Base-by-base conservation (phyloP, 2,797 vertebrate species). In the Schizothorax lantsangensis region DNA sequence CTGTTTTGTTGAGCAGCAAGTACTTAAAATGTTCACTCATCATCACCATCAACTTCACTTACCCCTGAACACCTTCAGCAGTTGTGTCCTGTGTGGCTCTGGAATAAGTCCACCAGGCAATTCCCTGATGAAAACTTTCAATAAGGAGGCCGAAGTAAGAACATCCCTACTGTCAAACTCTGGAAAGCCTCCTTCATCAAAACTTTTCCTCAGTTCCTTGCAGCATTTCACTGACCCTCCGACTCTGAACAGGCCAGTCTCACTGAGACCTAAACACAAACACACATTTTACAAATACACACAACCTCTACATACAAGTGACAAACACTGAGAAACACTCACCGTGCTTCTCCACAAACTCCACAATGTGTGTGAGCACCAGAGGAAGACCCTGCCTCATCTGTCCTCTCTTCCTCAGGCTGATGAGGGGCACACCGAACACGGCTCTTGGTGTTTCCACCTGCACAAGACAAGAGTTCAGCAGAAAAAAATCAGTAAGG, bases 101-200 rank as follows among this genome's bases (percentile, higher is more conserved):
- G 96, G 96, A 77, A 97, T 91, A 69, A 97, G 30, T 59, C 96
- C 93, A 52, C 91, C 90, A 9, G 96, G 97, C 17, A 97, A 91
- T 87, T 97, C 96, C 83, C 96, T 93, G 38, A 97, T 88, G 91
- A 97, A 97, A 43, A 96, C 94, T 90, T 97, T 97, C 59, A 97
- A 93, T n/a, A 97, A 94, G 3, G 95, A 95, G 23, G 96, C 95
- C 72, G 95, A 94, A 12, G 94, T 95, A 79, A 94, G 90, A 77
- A 96, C 90, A 54, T 97, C 96, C 64, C 94, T 95, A 0, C 82
- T 88, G 79, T 92, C 71, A 79, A 97, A 92, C 72, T 96, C 93
- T 85, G 97, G 92, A 74, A 83, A 81, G 86, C 95, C 93, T 23
- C 96, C 96, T 26, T 57, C n/a, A 84, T 97, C 95, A 91, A 95